These are phyloP conservation scores for Lapara coniferarum DNA, from an alignment of 2,888 invertebrate species.

Conservation along the genomic window DNA sequence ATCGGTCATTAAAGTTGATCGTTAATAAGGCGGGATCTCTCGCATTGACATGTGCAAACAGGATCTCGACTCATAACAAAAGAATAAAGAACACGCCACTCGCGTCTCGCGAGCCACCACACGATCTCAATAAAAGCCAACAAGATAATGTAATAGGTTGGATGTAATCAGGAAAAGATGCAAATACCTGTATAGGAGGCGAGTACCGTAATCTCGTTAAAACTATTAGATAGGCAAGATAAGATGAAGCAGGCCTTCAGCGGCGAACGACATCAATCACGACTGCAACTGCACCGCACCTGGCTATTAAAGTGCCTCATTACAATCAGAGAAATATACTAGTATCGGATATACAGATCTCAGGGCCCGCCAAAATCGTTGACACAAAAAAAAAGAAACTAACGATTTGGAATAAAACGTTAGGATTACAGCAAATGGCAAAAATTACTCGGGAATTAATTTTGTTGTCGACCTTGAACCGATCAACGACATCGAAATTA, in stretches of 20 bases:
- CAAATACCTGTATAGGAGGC: conserved; percentile 53
- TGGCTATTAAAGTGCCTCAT: conserved; percentile 22
- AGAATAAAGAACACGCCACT: conserved; percentile 15
- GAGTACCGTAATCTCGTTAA: conserved; percentile 74
- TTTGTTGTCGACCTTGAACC: conserved; percentile 46
- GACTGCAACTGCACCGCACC: conserved; percentile 44
- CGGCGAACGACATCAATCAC: conserved; percentile 73
- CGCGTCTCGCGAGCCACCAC: neutral
- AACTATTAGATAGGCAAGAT: conserved; percentile 69
- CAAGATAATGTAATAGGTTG: conserved; percentile 4
- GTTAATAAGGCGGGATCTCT: conserved; percentile 39
- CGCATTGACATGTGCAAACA: conserved; percentile 15
- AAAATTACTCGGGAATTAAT: conserved; percentile 10
- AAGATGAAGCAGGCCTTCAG: conserved; percentile 64
- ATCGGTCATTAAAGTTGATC: conserved; percentile 66
- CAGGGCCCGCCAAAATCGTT: neutral
- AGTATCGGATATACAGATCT: too few relatives aligned
- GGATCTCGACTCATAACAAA: conserved; percentile 4
- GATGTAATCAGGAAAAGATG: conserved; percentile 52
- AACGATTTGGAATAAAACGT: neutral
- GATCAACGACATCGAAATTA: conserved; percentile 51
- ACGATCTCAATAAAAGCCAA: neutral
- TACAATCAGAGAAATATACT: conserved; percentile 11
- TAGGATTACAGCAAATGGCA: neutral
- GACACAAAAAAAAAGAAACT: neutral